These are phyloP conservation scores for Drosophila carrolli DNA, from an alignment of 1,140 invertebrate genomes.

Conservation along the genomic window DNA sequence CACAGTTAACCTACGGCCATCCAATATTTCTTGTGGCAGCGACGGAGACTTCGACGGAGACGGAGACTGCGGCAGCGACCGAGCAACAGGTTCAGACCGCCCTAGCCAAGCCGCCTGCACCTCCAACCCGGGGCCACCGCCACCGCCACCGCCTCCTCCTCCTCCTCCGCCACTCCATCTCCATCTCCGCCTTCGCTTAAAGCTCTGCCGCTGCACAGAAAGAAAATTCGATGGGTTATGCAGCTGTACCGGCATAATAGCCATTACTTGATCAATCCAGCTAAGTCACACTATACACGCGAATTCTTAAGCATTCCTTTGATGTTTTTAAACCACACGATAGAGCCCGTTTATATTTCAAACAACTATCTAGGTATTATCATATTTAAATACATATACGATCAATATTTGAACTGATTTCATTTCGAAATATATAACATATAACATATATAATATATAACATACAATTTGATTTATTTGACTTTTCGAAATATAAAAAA, in stretches of 20 bases:
- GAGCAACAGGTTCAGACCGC: slow-evolving; percentile 66
- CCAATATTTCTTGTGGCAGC: slow-evolving; percentile 63
- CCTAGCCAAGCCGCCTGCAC: slow-evolving; percentile 43
- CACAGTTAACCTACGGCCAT: slow-evolving; percentile 79
- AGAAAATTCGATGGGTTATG: neutral
- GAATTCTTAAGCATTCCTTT: too few species aligned
- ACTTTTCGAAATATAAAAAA: too few species aligned
- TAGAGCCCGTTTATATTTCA: too few species aligned
- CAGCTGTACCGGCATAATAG: too few species aligned
- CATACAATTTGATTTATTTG: neutral
- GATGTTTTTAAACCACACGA: too few species aligned
- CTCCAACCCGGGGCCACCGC: slow-evolving; percentile 16
- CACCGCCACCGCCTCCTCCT: neutral
- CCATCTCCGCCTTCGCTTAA: slow-evolving; percentile 9
- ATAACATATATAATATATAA: too few species aligned
- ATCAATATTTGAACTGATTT: neutral
- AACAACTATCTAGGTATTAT: too few species aligned
- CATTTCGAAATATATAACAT: neutral
- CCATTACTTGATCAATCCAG: too few species aligned
- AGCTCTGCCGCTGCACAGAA: slow-evolving; percentile 14
- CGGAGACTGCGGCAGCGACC: slow-evolving; percentile 16
- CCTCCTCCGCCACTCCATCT: neutral
- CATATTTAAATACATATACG: too few species aligned
- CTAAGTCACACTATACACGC: too few species aligned
- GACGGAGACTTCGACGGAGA: slow-evolving; percentile 32